Evolutionary conservation across 2,797 vertebrate species (phyloP).

Genomic region (Rhabdophis nuchalis): DNA sequence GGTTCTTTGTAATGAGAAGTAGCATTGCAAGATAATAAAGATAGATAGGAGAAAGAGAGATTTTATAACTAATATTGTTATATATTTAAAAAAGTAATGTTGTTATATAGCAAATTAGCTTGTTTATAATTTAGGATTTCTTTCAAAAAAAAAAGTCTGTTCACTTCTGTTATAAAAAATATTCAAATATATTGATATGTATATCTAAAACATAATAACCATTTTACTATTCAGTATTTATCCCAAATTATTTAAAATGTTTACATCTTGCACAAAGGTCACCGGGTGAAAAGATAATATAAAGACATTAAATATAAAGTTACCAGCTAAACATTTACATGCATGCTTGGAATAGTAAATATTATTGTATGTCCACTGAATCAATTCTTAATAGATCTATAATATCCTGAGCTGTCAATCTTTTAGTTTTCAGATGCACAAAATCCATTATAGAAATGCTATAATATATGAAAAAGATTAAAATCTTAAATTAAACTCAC

Average conservation of each 20-base stretch:
- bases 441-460: conserved; percentile 71
- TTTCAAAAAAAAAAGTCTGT: background rate
- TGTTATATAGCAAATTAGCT: background rate
- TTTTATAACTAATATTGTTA: background rate
- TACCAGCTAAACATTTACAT: conserved; percentile 50
- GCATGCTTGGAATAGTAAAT: conserved; percentile 36
- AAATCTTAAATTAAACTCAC: conserved; percentile 74
- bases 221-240: conserved; percentile 25
- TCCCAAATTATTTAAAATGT: conserved; percentile 42
- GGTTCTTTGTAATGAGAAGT: background rate
- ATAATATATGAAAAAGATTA: conserved; percentile 73
- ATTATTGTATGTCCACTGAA: conserved; percentile 58
- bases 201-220: background rate
- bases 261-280: conserved; percentile 19
- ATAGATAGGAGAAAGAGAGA: background rate
- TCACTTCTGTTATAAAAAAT: background rate
- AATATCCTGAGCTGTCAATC: conserved; percentile 69
- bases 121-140: conserved; percentile 2
- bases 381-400: conserved; percentile 70
- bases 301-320: conserved; percentile 48
- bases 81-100: background rate
- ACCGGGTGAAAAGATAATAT: background rate
- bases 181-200: accelerated
- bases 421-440: conserved; percentile 69
- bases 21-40: background rate